Conservation (phyloP, 2,888 invertebrate species). For the Craniophora ligustri region DNA sequence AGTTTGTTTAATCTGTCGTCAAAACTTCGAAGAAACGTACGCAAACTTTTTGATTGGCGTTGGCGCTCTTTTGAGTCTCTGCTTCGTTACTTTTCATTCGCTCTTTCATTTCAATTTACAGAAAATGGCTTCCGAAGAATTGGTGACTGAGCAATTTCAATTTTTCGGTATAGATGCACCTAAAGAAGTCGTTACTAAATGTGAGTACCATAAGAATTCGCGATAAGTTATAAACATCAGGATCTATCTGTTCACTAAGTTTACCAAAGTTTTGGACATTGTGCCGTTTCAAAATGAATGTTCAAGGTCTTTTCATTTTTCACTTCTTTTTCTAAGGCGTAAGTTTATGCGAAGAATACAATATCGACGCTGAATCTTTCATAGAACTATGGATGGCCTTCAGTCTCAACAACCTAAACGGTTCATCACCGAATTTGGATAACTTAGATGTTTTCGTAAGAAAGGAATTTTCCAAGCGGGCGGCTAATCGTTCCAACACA, state of each 20-base stretch:
- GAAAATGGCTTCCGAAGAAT: slow-evolving; percentile 88
- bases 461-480: slow-evolving; percentile 89
- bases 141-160: slow-evolving; percentile 90
- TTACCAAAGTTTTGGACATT: slow-evolving; percentile 39
- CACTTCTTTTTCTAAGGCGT: slow-evolving; percentile 84
- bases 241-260: slow-evolving; percentile 36
- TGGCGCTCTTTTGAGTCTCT: slow-evolving; percentile 62
- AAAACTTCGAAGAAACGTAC: slow-evolving; percentile 51
- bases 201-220: slow-evolving; percentile 70
- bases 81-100: slow-evolving; percentile 54
- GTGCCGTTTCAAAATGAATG: slow-evolving; percentile 70
- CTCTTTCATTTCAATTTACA: slow-evolving; percentile 67
- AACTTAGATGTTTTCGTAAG: slow-evolving; percentile 90
- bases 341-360: slow-evolving; percentile 90
- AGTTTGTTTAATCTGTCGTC: slow-evolving; percentile 42
- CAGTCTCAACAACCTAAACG: slow-evolving; percentile 90
- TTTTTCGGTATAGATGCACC: slow-evolving; percentile 89
- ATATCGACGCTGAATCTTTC: slow-evolving; percentile 91
- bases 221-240: slow-evolving; percentile 20
- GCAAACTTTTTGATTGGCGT: slow-evolving; percentile 61
- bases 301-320: slow-evolving; percentile 84
- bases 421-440: slow-evolving; percentile 89
- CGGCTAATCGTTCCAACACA: slow-evolving; percentile 72
- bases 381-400: slow-evolving; percentile 94
- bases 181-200: slow-evolving; percentile 88